These are phyloP conservation scores for Ormyrus thymus DNA, from an alignment of 2,888 invertebrate genomes.

Conservation along the genomic window DNA sequence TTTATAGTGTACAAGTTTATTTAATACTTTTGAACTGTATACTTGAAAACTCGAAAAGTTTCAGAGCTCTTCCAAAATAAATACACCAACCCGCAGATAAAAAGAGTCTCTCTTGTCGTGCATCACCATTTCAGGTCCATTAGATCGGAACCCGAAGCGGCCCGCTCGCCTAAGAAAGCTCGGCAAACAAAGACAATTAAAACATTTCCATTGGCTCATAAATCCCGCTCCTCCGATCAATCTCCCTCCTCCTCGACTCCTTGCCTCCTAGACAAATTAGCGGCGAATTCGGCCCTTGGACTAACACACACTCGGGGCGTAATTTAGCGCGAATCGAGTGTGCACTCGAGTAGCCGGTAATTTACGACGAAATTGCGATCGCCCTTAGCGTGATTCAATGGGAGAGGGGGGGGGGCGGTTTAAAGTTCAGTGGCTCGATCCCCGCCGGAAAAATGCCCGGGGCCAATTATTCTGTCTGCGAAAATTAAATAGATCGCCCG, in stretches of 20 bases:
- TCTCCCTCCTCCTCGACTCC: background rate
- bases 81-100: too few relatives aligned
- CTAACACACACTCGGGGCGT: conserved; percentile 1
- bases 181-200: conserved; percentile 33
- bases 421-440: conserved; percentile 47
- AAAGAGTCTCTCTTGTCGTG: too few relatives aligned
- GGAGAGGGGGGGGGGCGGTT: conserved; percentile 37
- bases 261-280: conserved; percentile 43
- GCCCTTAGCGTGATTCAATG: conserved; percentile 54
- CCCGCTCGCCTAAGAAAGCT: background rate
- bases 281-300: conserved; percentile 11
- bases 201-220: conserved; percentile 2
- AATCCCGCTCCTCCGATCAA: conserved; percentile 41
- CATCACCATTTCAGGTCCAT: too few relatives aligned
- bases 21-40: too few relatives aligned
- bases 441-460: conserved; percentile 44
- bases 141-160: too few relatives aligned
- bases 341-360: conserved; percentile 45
- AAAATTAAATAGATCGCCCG: conserved; percentile 54
- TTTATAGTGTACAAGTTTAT: too few relatives aligned
- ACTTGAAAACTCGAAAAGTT: too few relatives aligned
- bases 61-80: too few relatives aligned
- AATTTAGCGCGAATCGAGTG: conserved; percentile 50
- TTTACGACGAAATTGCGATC: conserved; percentile 52
- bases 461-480: conserved; percentile 56